Percentiles rank a stretch among this genome's conserved stretches.
These are phyloP conservation scores for Cercopithecus petaurista DNA, from an alignment of 2,797 vertebrate species.

Conservation along the genomic window DNA sequence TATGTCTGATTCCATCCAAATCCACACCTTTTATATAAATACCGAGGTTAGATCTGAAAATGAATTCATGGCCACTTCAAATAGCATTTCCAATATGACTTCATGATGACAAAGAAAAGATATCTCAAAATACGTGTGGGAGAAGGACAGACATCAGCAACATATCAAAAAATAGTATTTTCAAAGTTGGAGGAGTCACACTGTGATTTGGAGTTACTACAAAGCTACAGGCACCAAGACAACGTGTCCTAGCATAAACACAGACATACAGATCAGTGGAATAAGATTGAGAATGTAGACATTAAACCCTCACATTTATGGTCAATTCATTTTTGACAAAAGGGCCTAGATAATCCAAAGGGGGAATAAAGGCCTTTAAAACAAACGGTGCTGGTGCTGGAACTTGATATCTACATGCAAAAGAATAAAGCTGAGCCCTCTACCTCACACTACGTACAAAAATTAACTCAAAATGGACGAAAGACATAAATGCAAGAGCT, in stretches of 20 bases:
- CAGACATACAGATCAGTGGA: background rate
- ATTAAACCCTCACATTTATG: background rate
- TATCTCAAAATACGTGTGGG: background rate
- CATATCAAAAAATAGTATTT: background rate
- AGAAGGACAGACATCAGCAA: background rate
- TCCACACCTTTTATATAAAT: background rate
- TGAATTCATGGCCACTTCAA: background rate
- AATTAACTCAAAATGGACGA: background rate
- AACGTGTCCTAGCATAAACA: background rate
- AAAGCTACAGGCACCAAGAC: background rate
- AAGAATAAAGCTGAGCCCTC: background rate
- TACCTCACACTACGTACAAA: background rate
- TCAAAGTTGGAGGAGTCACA: background rate
- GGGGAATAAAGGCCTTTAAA: background rate
- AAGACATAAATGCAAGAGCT: background rate
- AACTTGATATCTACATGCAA: background rate
- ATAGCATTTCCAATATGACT: background rate
- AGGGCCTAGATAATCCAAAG: background rate
- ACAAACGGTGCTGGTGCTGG: background rate
- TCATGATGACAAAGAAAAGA: constrained; percentile 12
- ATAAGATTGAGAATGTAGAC: background rate
- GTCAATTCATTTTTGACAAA: background rate
- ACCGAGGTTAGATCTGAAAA: background rate
- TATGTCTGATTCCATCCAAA: background rate
- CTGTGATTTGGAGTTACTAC: background rate